Percentiles rank a stretch among this genome's conserved stretches.
Conservation (phyloP, 1,140 invertebrate species). For the Drosophila kohkoa region DNA sequence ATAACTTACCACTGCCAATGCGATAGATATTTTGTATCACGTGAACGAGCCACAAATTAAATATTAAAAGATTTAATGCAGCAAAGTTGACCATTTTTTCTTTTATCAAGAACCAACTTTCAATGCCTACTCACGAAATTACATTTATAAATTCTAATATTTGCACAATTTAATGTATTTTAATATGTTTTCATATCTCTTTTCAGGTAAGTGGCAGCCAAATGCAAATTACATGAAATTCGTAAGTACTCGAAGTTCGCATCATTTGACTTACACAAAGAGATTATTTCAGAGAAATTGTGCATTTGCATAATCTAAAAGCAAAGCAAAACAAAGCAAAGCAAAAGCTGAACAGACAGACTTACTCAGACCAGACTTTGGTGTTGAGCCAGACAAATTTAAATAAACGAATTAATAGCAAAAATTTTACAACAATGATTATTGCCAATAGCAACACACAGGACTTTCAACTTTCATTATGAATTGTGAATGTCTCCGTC, state of each 20-base stretch:
- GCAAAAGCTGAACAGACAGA: not conserved
- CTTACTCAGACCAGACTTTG: not conserved
- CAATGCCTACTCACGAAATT: not conserved
- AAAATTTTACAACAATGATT: slow-evolving; percentile 61
- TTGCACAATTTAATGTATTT: slow-evolving; percentile 6
- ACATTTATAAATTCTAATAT: slow-evolving; percentile 4
- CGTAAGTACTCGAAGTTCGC: slow-evolving; percentile 40
- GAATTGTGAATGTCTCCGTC: slow-evolving; percentile 28
- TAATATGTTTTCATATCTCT: slow-evolving; percentile 21
- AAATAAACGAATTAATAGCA: slow-evolving; percentile 75
- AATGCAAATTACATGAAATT: slow-evolving; percentile 23
- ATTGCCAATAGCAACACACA: slow-evolving; percentile 58
- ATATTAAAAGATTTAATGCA: not conserved
- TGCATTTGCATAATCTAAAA: slow-evolving; percentile 54
- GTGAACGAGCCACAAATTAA: not conserved
- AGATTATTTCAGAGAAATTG: slow-evolving; percentile 6
- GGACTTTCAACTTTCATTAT: slow-evolving; percentile 47
- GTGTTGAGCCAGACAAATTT: slow-evolving; percentile 51
- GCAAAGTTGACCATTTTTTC: not conserved
- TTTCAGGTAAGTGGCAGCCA: slow-evolving; percentile 67
- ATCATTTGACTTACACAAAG: slow-evolving; percentile 23
- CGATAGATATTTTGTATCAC: not conserved
- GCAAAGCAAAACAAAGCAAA: slow-evolving; percentile 19
- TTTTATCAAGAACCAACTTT: not conserved
- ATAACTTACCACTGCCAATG: not conserved